Evolutionary conservation across 2,113 vertebrate genomes (phyloP), one percentile per base, ranked within the genome.

Genomic region (Sinocyclocheilus grahami): DNA sequence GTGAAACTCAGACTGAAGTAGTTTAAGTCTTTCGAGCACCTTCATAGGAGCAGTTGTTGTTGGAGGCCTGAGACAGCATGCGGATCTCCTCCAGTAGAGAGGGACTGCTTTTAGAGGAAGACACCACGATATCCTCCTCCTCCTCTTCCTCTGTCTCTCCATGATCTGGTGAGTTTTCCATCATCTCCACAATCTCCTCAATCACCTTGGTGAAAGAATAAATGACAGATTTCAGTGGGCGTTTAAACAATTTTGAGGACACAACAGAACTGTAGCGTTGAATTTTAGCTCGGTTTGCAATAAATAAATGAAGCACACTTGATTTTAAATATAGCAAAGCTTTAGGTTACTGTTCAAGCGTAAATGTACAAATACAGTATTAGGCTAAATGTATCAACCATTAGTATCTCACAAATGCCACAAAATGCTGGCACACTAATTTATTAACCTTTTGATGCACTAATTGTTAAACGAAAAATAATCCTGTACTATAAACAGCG

Each of bases 131-230:
- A 80, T 97, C 96, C 42, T 97, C 96, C 14, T 97, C 96, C 79
- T 95, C 92, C 7, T 89, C 92, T 86, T 97, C 96, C 83, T 97
- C 96, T 0, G 95, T 95, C 91, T 98, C 97, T 5, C 95, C 97
- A 0, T 96, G 97, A 89, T 98, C 97, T 0, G 97, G 97, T 12
- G 97, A 97, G 89, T 97, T 97, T 92, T 97, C 96, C 97, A 98
- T 98, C 97, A 98, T 98, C 91, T 97, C 97, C 14, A 96, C 97
- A 30, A 98, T 97, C 92, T 98, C 97, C 91, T 98, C 97, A 82
- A 98, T 98, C 55, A 98, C 97, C 97, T 30, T 98, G 91, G 10
- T 22, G 46, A 27, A 63, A n/a, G 78, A 82, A 12, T 39, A 30
- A 33, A 48, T 16, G 8, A 30, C n/a, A 67, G 22, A 53, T 30